Evolutionary conservation across 2,888 invertebrate species (phyloP).

Genomic region (Falcaria lacertinaria): DNA sequence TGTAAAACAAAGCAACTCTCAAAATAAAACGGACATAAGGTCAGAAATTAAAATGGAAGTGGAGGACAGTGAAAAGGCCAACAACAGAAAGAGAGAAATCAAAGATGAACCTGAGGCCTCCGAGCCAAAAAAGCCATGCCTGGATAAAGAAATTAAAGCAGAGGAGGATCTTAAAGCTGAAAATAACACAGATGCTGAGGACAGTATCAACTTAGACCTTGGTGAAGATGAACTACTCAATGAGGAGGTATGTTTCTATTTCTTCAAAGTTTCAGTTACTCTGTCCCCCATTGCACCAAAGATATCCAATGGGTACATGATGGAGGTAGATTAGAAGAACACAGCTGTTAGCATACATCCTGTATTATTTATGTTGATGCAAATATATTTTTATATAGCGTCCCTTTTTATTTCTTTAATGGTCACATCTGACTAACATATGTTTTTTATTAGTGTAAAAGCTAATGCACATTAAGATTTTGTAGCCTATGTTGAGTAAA

Average conservation of each 20-base stretch:
- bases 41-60: conserved; percentile 49
- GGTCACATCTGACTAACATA: conserved; percentile 35
- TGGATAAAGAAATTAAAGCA: conserved; percentile 49
- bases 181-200: conserved; percentile 85
- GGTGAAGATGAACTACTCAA: conserved; percentile 90
- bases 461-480: not conserved
- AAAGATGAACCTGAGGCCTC: conserved; percentile 55
- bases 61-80: conserved; percentile 46
- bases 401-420: conserved; percentile 41
- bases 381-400: conserved; percentile 21
- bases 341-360: conserved; percentile 9
- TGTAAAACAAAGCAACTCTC: conserved; percentile 18
- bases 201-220: conserved; percentile 89
- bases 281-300: conserved; percentile 43
- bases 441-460: not conserved
- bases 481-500: not conserved
- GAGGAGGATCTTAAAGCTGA: conserved; percentile 67
- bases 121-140: conserved; percentile 57
- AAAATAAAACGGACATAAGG: conserved; percentile 20
- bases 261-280: conserved; percentile 65
- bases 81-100: conserved; percentile 57
- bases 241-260: conserved; percentile 84
- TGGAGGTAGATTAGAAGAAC: conserved; percentile 59
- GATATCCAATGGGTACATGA: conserved; percentile 52
- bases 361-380: conserved; percentile 14